phyloP scores from a whole-genome alignment of 2,113 vertebrate species.

The Campylomormyrus tamandua region DNA sequence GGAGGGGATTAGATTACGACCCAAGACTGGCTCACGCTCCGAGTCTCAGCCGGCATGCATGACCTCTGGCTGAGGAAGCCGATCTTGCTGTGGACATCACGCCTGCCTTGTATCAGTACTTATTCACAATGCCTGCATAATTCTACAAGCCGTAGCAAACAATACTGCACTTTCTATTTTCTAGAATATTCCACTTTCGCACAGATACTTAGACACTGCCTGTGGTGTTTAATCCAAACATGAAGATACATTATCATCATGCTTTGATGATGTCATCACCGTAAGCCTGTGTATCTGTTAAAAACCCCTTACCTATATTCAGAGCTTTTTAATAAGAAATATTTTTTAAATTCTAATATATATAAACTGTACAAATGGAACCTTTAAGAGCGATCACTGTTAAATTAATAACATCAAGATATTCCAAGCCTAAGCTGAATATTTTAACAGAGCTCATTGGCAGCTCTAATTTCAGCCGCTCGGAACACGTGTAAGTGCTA shows the following conservation, averaged over 20 bases:
- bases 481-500: neutral
- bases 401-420: conserved; percentile 2
- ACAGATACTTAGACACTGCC: neutral
- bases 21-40: neutral
- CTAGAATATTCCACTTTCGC: neutral
- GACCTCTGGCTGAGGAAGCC: neutral
- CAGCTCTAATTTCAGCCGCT: neutral
- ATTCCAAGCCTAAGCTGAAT: neutral
- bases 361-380: conserved; percentile 1
- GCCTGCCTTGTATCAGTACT: neutral
- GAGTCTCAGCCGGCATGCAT: neutral
- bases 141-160: neutral
- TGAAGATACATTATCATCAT: neutral
- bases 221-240: neutral
- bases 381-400: neutral
- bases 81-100: neutral
- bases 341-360: neutral
- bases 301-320: neutral
- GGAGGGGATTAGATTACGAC: neutral
- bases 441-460: neutral
- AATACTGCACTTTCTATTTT: neutral
- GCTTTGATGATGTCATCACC: neutral
- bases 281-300: neutral
- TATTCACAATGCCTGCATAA: neutral
- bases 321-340: neutral